Base-by-base conservation (phyloP, 2,888 invertebrate genomes). In the Oligia fasciuncula region DNA sequence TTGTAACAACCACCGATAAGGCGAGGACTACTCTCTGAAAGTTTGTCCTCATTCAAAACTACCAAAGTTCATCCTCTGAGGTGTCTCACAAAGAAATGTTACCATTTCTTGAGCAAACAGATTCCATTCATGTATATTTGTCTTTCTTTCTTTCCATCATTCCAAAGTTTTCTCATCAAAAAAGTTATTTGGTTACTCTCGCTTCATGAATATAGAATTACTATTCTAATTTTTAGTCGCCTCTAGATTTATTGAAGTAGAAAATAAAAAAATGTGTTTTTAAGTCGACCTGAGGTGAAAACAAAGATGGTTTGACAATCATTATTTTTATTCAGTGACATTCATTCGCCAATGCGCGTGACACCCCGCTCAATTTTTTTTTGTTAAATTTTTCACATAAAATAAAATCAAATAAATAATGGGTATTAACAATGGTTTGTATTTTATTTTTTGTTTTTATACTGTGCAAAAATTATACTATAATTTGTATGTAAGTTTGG, bases 111-210 rank as follows among this genome's bases (percentile, higher is more conserved):
- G 35, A 67, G 51, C 81, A 80, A 89, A 88, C 87, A 84, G 82
- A 87, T 88, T 88, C 76, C 60, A 79, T 87, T 82, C 81, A 65
- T 77, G 73, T 75, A 78, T 82, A 76, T 81, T 83, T 88, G 70
- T 74, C 62, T 85, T 77, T 79, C 77, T 80, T 86, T 80, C 80
- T 79, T 85, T 65, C 70, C 74, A 71, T 66, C 60, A 68, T 79
- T 66, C 29, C 79, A 35, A 90, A 90, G 83, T 90, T 90, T 90
- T 90, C 88, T 90, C 89, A 90, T 90, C 87, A 88, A 85, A 90
- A 84, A 87, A 87, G 87, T 85, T 86, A 83, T 84, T 87, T 80
- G 72, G 79, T 79, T 75, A 74, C 67, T 79, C 66, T 75, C 70
- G 76, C 75, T 84, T 87, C 79, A 85, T 88, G 87, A 89, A 89